Conservation (phyloP, 1,140 invertebrate genomes). For the Drosophila nasuta region DNA sequence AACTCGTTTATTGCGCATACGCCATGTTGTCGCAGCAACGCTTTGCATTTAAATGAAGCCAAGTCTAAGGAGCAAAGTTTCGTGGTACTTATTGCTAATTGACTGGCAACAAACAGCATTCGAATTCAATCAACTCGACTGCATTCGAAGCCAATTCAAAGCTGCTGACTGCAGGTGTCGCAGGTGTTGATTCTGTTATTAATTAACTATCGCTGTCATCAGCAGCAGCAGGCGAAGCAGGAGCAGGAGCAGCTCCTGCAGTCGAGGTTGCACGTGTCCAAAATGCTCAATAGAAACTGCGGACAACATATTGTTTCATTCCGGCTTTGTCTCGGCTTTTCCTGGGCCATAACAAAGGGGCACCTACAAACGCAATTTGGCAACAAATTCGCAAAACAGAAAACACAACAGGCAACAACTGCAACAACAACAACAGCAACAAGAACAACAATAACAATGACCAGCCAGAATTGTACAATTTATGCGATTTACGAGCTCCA, state of each 20-base stretch:
- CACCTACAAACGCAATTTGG: slow-evolving; percentile 82
- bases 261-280: slow-evolving; percentile 39
- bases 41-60: slow-evolving; percentile 66
- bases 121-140: slow-evolving; percentile 51
- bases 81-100: slow-evolving; percentile 70
- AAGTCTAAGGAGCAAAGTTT: slow-evolving; percentile 11
- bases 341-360: slow-evolving; percentile 41
- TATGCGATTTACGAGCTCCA: slow-evolving; percentile 80
- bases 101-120: slow-evolving; percentile 43
- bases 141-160: slow-evolving; percentile 64
- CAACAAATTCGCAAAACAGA: slow-evolving; percentile 71
- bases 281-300: slow-evolving; percentile 38
- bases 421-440: slow-evolving; percentile 42
- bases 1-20: slow-evolving; percentile 40
- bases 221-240: slow-evolving; percentile 25
- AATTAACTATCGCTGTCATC: slow-evolving; percentile 64
- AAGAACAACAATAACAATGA: slow-evolving; percentile 64
- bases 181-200: slow-evolving; percentile 49
- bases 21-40: slow-evolving; percentile 44
- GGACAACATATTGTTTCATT: slow-evolving; percentile 74
- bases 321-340: slow-evolving; percentile 27
- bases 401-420: slow-evolving; percentile 44
- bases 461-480: slow-evolving; percentile 79
- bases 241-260: slow-evolving; percentile 6
- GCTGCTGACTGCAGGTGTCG: slow-evolving; percentile 36